These are phyloP conservation scores for Macrocentrus cingulum DNA, from an alignment of 1,140 invertebrate species.

Conservation along the genomic window DNA sequence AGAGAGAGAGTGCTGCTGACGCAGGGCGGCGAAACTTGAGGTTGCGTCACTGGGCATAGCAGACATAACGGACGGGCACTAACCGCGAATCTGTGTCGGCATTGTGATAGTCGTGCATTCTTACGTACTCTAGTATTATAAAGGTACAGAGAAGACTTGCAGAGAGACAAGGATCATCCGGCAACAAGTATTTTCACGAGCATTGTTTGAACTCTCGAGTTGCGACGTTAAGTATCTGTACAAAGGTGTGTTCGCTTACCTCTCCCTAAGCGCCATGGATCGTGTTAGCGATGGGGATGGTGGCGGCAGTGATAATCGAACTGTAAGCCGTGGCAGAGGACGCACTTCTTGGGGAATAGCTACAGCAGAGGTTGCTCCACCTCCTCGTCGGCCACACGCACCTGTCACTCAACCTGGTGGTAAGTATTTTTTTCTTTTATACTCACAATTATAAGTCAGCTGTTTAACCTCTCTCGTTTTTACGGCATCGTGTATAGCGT, in stretches of 20 bases:
- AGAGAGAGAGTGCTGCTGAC: too few species aligned
- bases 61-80: slow-evolving; percentile 22
- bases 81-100: slow-evolving; percentile 23
- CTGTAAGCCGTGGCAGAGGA: slow-evolving; percentile 18
- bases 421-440: slow-evolving; percentile 6
- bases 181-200: neutral
- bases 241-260: neutral
- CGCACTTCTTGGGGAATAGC: slow-evolving; percentile 11
- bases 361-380: slow-evolving; percentile 5
- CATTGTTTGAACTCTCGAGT: too few species aligned
- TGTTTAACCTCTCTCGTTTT: slow-evolving; percentile 15
- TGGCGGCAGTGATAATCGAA: slow-evolving; percentile 16
- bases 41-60: neutral
- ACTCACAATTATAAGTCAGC: slow-evolving; percentile 7
- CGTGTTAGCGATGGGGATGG: slow-evolving; percentile 13
- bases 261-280: neutral
- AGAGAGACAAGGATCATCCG: neutral
- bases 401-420: slow-evolving; percentile 13
- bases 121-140: neutral
- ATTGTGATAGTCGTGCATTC: slow-evolving; percentile 1
- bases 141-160: neutral
- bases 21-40: too few species aligned
- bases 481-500: neutral
- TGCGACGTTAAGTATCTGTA: too few species aligned
- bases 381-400: slow-evolving; percentile 14